Conservation (phyloP, 2,113 vertebrate genomes). For the Heterotilapia buettikoferi region DNA sequence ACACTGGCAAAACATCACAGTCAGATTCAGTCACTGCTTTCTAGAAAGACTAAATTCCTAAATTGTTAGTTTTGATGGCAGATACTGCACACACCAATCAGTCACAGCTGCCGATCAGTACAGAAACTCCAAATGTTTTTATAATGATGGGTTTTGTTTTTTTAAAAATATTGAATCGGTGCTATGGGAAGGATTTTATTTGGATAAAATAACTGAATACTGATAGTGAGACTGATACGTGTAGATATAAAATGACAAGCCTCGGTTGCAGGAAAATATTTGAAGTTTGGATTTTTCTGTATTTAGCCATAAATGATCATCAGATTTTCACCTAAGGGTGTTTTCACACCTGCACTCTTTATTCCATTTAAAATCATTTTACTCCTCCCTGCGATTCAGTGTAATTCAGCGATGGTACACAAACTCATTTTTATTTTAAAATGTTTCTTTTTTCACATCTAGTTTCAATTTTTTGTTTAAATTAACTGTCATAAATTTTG, state of each 20-base stretch:
- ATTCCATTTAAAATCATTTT: background rate
- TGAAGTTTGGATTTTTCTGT: background rate
- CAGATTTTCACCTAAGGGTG: background rate
- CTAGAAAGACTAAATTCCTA: background rate
- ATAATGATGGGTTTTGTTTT: background rate
- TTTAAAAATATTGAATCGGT: background rate
- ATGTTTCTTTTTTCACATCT: background rate
- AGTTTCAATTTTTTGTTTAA: background rate
- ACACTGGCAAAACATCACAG: background rate
- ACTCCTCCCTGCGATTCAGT: background rate
- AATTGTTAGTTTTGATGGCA: background rate
- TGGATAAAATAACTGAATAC: background rate
- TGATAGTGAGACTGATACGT: background rate
- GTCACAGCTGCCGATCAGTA: background rate
- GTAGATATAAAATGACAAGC: background rate
- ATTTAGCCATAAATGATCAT: background rate
- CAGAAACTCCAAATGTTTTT: background rate
- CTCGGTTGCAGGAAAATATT: background rate
- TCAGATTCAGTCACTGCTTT: background rate
- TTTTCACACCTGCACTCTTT: background rate
- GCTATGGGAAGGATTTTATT: background rate
- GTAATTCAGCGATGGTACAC: background rate
- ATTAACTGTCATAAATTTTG: background rate
- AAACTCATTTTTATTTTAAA: background rate
- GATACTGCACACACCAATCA: background rate